Evolutionary conservation across 2,888 invertebrate species (phyloP), one percentile per base, ranked within the genome.

Genomic region (Lamproptera curius): DNA sequence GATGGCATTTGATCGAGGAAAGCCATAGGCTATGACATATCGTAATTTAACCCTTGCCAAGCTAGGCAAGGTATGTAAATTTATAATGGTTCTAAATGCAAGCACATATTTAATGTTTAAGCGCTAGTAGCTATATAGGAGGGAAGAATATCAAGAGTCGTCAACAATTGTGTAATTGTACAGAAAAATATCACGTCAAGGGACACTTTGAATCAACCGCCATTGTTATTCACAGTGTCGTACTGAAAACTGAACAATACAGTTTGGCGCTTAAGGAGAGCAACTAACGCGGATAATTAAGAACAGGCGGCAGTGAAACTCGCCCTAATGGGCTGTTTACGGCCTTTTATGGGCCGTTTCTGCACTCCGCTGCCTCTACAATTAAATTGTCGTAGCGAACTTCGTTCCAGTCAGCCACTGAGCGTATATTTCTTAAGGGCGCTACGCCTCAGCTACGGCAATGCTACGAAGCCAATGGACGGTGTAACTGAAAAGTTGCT

Each of bases 321-420:
- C 54, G 53, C 52, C 56, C 50, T 57, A 60, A 56, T 59, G 51
- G 58, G 50, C 57, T 60, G 54, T 67, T 60, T 66, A 66, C 66
- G 60, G 59, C 48, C 58, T 58, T 58, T 68, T 66, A 58, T 49
- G 54, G 59, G 53, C 47, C 54, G 57, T 53, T 59, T 26, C 43
- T 43, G 43, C 34, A 43, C 48, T 49, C 35, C 44, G 35, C 37
- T 35, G 43, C 35, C 40, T 49, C 34, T 43, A 49, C 43, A 49
- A 49, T 49, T 39, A 39, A 49, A 49, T 49, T 49, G 48, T 43
- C 40, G 34, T 20, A 33, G 42, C 48, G 35, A 49, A 49, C 43
- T 49, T 49, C 39, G 42, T 39, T 48, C 15, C 37, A 35, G 17
- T 43, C n/a, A 40, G 35, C 34, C 34, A 15, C 23, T 23, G 23